Conservation (phyloP, 2,888 invertebrate species). For the Galerucella calmariensis region DNA sequence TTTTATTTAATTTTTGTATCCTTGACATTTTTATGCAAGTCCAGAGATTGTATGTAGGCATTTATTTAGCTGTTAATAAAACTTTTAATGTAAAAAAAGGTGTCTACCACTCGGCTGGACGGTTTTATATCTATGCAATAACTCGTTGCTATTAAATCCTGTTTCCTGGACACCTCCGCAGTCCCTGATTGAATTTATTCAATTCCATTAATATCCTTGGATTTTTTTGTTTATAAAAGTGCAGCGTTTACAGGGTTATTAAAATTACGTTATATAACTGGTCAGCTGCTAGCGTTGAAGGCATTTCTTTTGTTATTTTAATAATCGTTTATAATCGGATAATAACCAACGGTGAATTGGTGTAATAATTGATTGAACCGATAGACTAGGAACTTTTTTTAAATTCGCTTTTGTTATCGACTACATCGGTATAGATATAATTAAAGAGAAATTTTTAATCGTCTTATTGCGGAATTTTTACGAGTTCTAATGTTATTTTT, state of each 20-base stretch:
- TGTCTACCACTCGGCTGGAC: no score
- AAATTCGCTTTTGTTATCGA: neutral
- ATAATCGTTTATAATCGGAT: conserved; percentile 20
- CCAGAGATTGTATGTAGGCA: neutral
- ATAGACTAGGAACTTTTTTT: neutral
- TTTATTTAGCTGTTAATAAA: neutral
- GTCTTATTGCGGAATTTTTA: no score
- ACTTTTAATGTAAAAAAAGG: no score
- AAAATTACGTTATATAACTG: conserved; percentile 1
- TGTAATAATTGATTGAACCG: conserved; percentile 14
- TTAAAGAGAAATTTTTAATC: neutral
- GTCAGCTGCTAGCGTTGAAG: neutral
- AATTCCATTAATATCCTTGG: no score
- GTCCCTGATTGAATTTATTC: no score
- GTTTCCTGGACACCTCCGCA: no score
- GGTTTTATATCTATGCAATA: no score
- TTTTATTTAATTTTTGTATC: neutral
- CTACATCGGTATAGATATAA: neutral
- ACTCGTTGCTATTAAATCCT: no score
- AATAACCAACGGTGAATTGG: conserved; percentile 17
- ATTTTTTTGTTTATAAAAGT: no score
- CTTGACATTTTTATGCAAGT: conserved; percentile 7
- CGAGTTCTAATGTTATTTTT: no score
- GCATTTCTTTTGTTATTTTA: conserved; percentile 20
- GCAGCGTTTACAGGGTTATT: neutral